These are phyloP conservation scores for Ischnus inquisitorius DNA, from an alignment of 2,888 invertebrate species.

Conservation along the genomic window DNA sequence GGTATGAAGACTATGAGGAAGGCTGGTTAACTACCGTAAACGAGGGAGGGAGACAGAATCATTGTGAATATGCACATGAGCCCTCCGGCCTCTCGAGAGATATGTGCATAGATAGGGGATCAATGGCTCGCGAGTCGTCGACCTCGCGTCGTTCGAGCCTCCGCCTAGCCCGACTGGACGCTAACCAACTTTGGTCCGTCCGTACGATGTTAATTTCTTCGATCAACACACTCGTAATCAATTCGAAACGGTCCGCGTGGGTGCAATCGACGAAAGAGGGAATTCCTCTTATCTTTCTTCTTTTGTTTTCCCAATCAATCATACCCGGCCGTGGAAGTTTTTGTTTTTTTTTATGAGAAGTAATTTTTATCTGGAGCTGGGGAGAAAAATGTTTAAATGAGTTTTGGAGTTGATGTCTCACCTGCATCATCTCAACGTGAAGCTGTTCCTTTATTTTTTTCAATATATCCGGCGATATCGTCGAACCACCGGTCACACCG, in stretches of 20 bases:
- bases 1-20: slow-evolving; percentile 31
- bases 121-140: slow-evolving; percentile 74
- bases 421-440: slow-evolving; percentile 86
- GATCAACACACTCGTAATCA: slow-evolving; percentile 63
- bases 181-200: slow-evolving; percentile 38
- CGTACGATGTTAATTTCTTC: slow-evolving; percentile 54
- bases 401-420: slow-evolving; percentile 74
- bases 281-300: slow-evolving; percentile 27
- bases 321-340: neutral
- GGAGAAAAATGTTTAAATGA: neutral
- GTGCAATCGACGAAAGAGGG: neutral
- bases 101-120: slow-evolving; percentile 80
- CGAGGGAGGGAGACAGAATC: slow-evolving; percentile 42
- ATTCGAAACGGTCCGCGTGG: slow-evolving; percentile 28
- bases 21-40: slow-evolving; percentile 65
- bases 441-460: slow-evolving; percentile 86
- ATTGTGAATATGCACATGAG: slow-evolving; percentile 74
- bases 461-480: slow-evolving; percentile 89
- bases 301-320: neutral
- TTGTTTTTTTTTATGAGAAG: slow-evolving; percentile 13
- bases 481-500: slow-evolving; percentile 91
- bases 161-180: neutral
- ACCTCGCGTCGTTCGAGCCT: slow-evolving; percentile 66
- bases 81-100: slow-evolving; percentile 70
- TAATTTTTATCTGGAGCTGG: neutral